Evolutionary conservation across 2,113 vertebrate genomes (phyloP).

Genomic region (Neotoma lepida): DNA sequence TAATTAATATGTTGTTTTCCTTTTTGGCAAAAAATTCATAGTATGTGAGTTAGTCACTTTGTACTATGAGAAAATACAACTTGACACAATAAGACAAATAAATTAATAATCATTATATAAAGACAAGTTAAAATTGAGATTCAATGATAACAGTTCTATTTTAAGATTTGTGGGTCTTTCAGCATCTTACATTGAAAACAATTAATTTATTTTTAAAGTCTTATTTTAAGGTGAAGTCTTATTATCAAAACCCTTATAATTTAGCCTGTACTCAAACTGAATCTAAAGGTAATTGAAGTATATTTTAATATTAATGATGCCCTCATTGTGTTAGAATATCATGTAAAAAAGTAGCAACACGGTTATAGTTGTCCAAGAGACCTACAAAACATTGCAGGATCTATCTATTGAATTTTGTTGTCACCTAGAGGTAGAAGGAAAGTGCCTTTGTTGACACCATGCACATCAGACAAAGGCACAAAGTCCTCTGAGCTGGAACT

Average conservation of each 20-base stretch:
- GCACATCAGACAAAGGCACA: background rate
- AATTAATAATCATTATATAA: constrained; percentile 15
- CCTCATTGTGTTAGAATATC: background rate
- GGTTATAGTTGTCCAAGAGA: background rate
- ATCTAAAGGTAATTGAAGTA: background rate
- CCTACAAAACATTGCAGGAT: background rate
- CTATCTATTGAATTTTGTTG: background rate
- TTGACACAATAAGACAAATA: background rate
- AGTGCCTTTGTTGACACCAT: background rate
- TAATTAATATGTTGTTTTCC: background rate
- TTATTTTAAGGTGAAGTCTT: background rate
- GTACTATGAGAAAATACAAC: background rate
- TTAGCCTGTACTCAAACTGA: background rate
- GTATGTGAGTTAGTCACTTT: background rate
- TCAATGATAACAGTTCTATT: background rate
- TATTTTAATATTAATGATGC: background rate
- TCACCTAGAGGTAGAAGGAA: background rate
- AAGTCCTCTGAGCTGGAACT: background rate
- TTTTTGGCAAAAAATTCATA: constrained; percentile 11
- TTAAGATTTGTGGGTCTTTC: background rate
- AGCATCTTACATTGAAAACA: background rate
- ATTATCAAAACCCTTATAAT: background rate
- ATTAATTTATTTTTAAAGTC: background rate
- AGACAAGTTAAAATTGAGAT: background rate
- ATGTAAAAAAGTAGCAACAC: background rate